A percentile compares a stretch with the other conserved stretches of the same genome.
Evolutionary conservation across 2,888 invertebrate species (phyloP).

Genomic region (Lamellibrachia satsuma): DNA sequence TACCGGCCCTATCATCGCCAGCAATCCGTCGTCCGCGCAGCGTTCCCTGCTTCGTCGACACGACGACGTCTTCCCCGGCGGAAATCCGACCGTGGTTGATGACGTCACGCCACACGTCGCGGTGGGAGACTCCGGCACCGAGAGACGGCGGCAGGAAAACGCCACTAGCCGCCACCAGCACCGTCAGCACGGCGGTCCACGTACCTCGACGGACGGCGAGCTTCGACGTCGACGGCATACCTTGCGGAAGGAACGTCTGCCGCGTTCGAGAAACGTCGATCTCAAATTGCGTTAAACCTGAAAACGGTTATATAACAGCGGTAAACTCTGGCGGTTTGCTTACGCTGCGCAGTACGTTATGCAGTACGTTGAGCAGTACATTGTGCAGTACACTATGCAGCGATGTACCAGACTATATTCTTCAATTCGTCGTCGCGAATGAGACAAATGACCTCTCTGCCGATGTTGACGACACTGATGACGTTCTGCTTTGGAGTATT

Average conservation of each 20-base stretch:
- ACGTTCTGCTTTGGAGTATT: no score
- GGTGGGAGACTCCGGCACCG: background rate
- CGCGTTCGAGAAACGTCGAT: no score
- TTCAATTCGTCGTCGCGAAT: no score
- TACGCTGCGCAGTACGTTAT: no score
- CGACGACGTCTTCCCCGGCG: background rate
- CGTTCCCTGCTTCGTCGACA: background rate
- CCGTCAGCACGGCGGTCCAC: background rate
- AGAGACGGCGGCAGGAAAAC: background rate
- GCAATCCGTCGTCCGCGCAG: background rate
- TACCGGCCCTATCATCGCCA: background rate
- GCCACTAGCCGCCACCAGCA: background rate
- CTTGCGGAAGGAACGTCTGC: background rate
- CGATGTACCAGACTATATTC: no score
- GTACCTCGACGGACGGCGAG: background rate
- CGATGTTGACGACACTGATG: no score
- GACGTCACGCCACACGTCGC: background rate
- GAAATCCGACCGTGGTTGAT: background rate
- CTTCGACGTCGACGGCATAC: background rate
- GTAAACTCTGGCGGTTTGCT: no score
- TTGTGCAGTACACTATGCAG: no score
- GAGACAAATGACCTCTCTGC: no score
- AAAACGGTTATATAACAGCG: no score
- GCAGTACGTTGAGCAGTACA: no score
- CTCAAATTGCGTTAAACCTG: no score